Base-by-base conservation (phyloP, 1,140 invertebrate species). In the Calephelis virginiensis region DNA sequence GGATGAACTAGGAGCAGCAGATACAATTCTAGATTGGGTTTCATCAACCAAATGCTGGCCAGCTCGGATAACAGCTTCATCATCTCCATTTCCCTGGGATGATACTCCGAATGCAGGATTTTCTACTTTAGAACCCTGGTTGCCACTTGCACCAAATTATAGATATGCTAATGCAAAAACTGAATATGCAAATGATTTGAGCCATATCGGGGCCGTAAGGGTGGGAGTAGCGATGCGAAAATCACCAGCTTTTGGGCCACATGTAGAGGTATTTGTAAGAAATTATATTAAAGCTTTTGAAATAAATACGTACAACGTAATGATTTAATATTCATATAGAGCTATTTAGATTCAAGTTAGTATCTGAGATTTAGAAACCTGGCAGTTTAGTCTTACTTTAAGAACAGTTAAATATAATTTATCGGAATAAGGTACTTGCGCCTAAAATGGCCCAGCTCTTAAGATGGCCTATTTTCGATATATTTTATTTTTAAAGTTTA, bases 1-100 rank as follows among this genome's bases (percentile, higher is more conserved):
- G 64, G 95, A 96, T 78, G 95, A 96, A 75, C 92, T 96, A 3
- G 95, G 94, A 1, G 94, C 95, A 85, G 84, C 91, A 38, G 92
- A 95, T 78, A 91, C 92, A 0, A 85, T 92, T 8, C 67, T 87
- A 3, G 84, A 88, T 66, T 87, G 84, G 84, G 80, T 76, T 4
- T 59, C 77, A 1, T 49, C 61, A 7, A 61, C 63, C 8, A 78
- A 72, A 28, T 89, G 88, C 67, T 90, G 82, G 80, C 86, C 86
- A 1, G 68, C 49, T n/a, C 37, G 13, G 9, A 12, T 56, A 0
- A 11, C 37, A 0, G 64, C 83, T 5, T 81, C 83, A 12, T 81
- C 94, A 17, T 93, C 94, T 0, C 95, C 96, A 0, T 96, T 95
- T 86, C 95, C 95, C 53, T 97, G 96, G 96, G 92, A 95, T 74